A percentile compares a stretch with the other conserved stretches of the same genome.
These are phyloP conservation scores for Cyanoliseus patagonus DNA, from an alignment of 2,113 vertebrate genomes.

Conservation along the genomic window DNA sequence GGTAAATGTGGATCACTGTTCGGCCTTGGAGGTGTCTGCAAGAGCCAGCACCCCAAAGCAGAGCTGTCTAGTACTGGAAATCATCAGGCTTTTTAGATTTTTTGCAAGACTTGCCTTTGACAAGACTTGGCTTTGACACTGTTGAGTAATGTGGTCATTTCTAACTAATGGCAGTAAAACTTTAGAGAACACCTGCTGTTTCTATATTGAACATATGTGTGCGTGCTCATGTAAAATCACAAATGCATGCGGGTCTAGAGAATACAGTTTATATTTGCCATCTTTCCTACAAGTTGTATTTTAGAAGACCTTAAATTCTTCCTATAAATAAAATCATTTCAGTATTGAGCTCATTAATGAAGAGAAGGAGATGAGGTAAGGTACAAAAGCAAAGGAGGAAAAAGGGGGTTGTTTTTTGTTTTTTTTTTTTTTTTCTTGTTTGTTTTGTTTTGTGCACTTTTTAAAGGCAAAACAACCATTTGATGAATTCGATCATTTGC, in stretches of 20 bases:
- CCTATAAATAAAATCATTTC: background rate
- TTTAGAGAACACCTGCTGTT: conserved; percentile 43
- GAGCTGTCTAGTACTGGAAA: background rate
- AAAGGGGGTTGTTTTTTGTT: background rate
- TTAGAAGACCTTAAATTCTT: conserved; percentile 26
- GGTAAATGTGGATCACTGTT: background rate
- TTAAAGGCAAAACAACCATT: background rate
- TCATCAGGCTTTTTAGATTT: background rate
- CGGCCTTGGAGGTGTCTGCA: background rate
- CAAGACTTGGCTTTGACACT: conserved; percentile 18
- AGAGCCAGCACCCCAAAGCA: background rate
- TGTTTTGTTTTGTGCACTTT: background rate
- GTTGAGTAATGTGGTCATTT: conserved; percentile 55
- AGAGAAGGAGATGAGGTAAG: background rate
- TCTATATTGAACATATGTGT: conserved; percentile 47
- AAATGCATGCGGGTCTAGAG: background rate
- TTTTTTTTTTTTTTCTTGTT: background rate
- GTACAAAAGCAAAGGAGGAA: background rate
- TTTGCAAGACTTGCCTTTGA: background rate
- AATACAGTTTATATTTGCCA: conserved; percentile 29
- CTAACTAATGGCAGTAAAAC: conserved; percentile 48
- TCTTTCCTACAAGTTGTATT: conserved; percentile 8
- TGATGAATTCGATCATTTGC: background rate
- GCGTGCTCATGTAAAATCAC: conserved; percentile 39
- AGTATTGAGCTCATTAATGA: background rate